phyloP scores from a whole-genome alignment of 2,888 invertebrate species.

The Athalia rosae region DNA sequence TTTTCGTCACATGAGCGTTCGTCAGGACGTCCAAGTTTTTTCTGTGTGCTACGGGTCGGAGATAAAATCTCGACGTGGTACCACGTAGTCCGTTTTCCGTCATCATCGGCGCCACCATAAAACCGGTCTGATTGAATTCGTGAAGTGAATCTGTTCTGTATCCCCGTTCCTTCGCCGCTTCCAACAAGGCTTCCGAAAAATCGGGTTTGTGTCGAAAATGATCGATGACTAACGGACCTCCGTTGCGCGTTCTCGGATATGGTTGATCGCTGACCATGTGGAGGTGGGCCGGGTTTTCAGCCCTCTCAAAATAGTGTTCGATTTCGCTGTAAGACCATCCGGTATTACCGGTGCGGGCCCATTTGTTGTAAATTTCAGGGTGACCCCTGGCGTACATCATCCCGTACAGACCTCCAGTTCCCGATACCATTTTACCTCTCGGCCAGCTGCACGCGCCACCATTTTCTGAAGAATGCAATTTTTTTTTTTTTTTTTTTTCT shows the following conservation, averaged over 20 bases:
- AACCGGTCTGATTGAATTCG: conserved; percentile 68
- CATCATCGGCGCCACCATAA: conserved; percentile 72
- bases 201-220: conserved; percentile 66
- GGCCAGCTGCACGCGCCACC: conserved; percentile 74
- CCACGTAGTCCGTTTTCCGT: conserved; percentile 73
- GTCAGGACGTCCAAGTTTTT: conserved; percentile 74
- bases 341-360: conserved; percentile 76
- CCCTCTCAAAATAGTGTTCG: conserved; percentile 75
- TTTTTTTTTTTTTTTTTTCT: background rate
- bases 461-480: conserved; percentile 52
- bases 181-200: conserved; percentile 62
- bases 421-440: conserved; percentile 77
- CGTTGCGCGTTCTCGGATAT: conserved; percentile 49
- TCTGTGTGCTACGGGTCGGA: conserved; percentile 70
- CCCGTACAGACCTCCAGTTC: conserved; percentile 78
- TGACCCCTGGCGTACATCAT: conserved; percentile 80
- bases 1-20: conserved; percentile 74
- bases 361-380: conserved; percentile 76
- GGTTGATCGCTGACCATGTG: conserved; percentile 57
- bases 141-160: conserved; percentile 63
- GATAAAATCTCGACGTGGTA: conserved; percentile 76
- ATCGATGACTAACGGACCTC: conserved; percentile 67
- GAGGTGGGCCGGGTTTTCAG: conserved; percentile 72
- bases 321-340: conserved; percentile 78
- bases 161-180: conserved; percentile 69